These are phyloP conservation scores for Labrus mixtus DNA, from an alignment of 2,113 vertebrate genomes.

Conservation along the genomic window DNA sequence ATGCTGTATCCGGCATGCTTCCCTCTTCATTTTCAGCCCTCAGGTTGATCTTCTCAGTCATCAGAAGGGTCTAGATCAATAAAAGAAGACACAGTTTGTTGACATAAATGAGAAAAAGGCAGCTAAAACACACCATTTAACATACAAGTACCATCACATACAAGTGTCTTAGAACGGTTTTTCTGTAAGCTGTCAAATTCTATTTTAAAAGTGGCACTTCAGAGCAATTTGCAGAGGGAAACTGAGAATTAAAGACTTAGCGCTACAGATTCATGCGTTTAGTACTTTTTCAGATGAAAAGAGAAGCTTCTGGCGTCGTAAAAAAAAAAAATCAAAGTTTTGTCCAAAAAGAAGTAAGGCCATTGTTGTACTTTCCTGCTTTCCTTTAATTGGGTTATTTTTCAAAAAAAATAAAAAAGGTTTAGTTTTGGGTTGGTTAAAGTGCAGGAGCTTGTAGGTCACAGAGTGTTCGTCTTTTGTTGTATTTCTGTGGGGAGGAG, in stretches of 20 bases:
- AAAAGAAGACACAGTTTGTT: background rate
- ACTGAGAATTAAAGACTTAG: background rate
- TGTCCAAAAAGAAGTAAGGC: conserved; percentile 12
- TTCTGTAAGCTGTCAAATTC: too few relatives aligned
- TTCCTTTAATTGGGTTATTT: conserved; percentile 59
- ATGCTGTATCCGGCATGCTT: conserved; percentile 77
- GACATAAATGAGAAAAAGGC: background rate
- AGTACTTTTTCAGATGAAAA: conserved; percentile 10
- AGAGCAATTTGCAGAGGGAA: background rate
- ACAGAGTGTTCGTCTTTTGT: conserved; percentile 72
- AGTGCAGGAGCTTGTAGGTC: conserved; percentile 58
- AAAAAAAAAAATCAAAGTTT: conserved; percentile 31
- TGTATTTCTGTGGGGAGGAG: conserved; percentile 80
- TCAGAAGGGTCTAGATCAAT: conserved; percentile 80
- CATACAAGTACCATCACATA: too few relatives aligned
- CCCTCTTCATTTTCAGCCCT: conserved; percentile 83
- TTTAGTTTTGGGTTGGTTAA: conserved; percentile 27
- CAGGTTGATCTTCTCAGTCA: conserved; percentile 81
- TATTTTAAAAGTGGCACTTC: background rate
- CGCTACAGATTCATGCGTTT: background rate
- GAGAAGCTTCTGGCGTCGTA: background rate
- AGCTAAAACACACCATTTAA: background rate
- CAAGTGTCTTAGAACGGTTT: too few relatives aligned
- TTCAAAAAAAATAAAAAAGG: conserved; percentile 8
- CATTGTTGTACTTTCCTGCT: conserved; percentile 19